These are phyloP conservation scores for Steinernema carpocapsae DNA, from an alignment of 2,888 invertebrate genomes.

Conservation along the genomic window DNA sequence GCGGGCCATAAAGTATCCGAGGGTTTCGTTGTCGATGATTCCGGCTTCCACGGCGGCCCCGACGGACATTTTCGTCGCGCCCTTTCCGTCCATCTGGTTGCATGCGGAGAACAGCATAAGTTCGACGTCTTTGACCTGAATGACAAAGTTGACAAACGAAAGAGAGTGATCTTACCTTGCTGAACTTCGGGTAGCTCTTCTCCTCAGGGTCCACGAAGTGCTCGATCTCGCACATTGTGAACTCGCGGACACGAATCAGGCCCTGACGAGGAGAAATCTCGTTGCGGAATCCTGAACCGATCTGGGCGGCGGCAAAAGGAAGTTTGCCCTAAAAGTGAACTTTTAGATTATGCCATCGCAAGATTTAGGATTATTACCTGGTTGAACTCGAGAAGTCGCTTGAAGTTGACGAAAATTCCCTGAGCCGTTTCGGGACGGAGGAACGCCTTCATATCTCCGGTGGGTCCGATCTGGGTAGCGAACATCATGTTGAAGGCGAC, in stretches of 20 bases:
- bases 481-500: conserved; percentile 99
- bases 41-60: conserved; percentile 84
- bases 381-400: conserved; percentile 93
- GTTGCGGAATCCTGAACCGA: conserved; percentile 96
- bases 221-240: conserved; percentile 97
- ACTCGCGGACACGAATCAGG: conserved; percentile 76
- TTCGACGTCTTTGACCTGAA: conserved; percentile 75
- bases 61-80: conserved; percentile 75
- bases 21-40: conserved; percentile 91
- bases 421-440: conserved; percentile 98
- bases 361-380: conserved; percentile 74
- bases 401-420: conserved; percentile 99
- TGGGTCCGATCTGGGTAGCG: conserved; percentile 94
- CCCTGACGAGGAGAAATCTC: conserved; percentile 89
- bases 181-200: conserved; percentile 89
- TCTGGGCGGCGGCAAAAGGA: conserved; percentile 98
- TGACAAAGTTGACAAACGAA: neutral
- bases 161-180: conserved; percentile 74
- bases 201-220: conserved; percentile 93
- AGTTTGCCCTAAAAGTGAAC: conserved; percentile 53
- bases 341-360: neutral
- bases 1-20: conserved; percentile 96
- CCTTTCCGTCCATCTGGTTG: conserved; percentile 93
- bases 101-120: conserved; percentile 90
- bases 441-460: conserved; percentile 85